Evolutionary conservation across 2,888 invertebrate genomes (phyloP), one percentile per base, ranked within the genome.

Genomic region (Poecilus cupreus): DNA sequence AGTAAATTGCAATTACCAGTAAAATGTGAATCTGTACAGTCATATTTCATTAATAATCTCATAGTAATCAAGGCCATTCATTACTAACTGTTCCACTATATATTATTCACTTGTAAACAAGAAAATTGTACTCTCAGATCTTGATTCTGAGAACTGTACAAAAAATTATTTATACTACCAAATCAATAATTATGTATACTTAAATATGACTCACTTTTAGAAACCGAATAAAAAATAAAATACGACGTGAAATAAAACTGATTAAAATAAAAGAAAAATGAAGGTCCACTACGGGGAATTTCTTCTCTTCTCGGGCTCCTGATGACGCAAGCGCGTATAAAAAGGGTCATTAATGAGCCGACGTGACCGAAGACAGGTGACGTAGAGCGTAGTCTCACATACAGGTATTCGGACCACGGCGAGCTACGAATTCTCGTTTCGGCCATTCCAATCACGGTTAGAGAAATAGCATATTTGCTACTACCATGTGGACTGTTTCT

Each of bases 341-440:
- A 79, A 79, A 79, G 32, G 78, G 46, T 60, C 60, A 64, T 78
- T 64, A 79, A 79, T 32, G 79, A 32, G 22, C 5, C 49, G 16
- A 70, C 32, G 79, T 46, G 79, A 70, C 70, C 13, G 70, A 22
- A 16, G 70, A 49, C 49, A 68, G 49, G 68, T 64, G 49, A 68
- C 64, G 32, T 70, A 68, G 43, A 18, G 57, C 10, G 39, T 78
- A 64, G 64, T 10, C 26, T 46, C 32, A 57, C 49, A 64, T 43
- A 46, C 46, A 76, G 57, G 43, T 49, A 75, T 32, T 37, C 4
- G 24, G 64, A 24, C 18, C 11, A 16, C 26, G n/a, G 32, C 32
- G 8, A 32, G 32, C 8, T 32, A 8, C 4, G 32, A 32, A 8
- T 32, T 32, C 8, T 6, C 32, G 8, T 0, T 32, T 32, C 32